Evolutionary conservation across 2,113 vertebrate species (phyloP).

Genomic region (Telmatochromis sp.): DNA sequence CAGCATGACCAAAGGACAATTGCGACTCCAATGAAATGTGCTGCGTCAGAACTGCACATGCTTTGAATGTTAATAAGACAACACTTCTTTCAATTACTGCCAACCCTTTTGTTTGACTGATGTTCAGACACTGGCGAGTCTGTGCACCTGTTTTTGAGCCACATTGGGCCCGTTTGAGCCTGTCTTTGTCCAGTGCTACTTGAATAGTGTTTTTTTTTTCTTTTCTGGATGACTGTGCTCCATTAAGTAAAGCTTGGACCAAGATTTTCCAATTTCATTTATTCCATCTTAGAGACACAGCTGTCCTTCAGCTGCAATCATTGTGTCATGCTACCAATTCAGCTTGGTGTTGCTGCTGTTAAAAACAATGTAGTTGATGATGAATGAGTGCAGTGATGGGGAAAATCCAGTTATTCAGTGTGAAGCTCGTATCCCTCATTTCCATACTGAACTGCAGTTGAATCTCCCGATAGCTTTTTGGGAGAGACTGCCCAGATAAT

Average conservation of each 20-base stretch:
- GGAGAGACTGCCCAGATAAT: neutral
- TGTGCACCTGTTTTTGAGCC: constrained; percentile 15
- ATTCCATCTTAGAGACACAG: neutral
- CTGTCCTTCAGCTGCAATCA: neutral
- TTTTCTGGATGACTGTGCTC: neutral
- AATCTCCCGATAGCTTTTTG: neutral
- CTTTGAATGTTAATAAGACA: constrained; percentile 37
- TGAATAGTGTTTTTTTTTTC: neutral
- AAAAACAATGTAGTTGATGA: neutral
- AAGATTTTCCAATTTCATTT: neutral
- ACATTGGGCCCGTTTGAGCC: neutral
- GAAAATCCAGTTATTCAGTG: neutral
- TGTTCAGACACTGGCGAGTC: neutral
- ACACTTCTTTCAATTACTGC: constrained; percentile 40
- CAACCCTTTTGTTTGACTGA: constrained; percentile 17
- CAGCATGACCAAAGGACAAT: neutral
- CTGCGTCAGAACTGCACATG: constrained; percentile 47
- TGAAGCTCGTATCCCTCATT: neutral
- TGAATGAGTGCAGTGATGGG: neutral
- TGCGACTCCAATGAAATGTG: constrained; percentile 46
- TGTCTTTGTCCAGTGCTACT: neutral
- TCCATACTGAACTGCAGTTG: neutral
- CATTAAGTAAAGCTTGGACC: neutral
- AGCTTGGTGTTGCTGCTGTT: neutral
- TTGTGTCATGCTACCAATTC: neutral